These are phyloP conservation scores for Poecilia picta DNA, from an alignment of 2,797 vertebrate species.

Conservation along the genomic window DNA sequence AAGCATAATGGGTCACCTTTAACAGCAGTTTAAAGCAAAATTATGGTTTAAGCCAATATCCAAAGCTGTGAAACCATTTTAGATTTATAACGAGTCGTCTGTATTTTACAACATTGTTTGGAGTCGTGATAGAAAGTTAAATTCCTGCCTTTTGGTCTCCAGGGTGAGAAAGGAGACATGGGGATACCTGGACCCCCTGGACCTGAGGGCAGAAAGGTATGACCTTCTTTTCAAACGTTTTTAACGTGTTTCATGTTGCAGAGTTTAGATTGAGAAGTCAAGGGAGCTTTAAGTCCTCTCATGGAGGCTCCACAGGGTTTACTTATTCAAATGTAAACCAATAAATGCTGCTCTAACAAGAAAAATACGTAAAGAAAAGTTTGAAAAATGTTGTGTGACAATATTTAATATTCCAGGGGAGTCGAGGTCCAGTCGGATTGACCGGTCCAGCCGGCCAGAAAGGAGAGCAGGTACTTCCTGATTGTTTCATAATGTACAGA, in stretches of 20 bases:
- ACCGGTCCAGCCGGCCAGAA: conserved; percentile 75
- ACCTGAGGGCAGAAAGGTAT: conserved; percentile 66
- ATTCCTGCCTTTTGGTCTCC: conserved; percentile 25
- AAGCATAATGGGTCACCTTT: too few relatives aligned
- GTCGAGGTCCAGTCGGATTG: conserved; percentile 72
- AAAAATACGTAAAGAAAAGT: not conserved
- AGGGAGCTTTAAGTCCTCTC: not conserved
- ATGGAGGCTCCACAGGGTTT: not conserved
- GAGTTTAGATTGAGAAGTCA: not conserved
- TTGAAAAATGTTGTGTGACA: not conserved
- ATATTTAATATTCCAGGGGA: conserved; percentile 77
- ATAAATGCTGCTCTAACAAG: too few relatives aligned
- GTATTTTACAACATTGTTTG: too few relatives aligned
- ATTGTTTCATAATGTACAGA: not conserved
- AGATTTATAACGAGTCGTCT: not conserved
- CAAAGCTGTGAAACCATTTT: not conserved
- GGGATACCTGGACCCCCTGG: conserved; percentile 71
- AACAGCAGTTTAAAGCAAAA: not conserved
- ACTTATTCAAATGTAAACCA: too few relatives aligned
- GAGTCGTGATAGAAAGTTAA: not conserved
- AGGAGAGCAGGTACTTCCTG: conserved; percentile 83
- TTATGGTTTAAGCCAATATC: too few relatives aligned
- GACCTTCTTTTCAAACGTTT: not conserved
- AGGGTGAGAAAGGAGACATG: conserved; percentile 87
- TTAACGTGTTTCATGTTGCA: not conserved